Evolutionary conservation across 2,888 invertebrate genomes (phyloP), one percentile per base, ranked within the genome.

Genomic region (Agrochola litura): DNA sequence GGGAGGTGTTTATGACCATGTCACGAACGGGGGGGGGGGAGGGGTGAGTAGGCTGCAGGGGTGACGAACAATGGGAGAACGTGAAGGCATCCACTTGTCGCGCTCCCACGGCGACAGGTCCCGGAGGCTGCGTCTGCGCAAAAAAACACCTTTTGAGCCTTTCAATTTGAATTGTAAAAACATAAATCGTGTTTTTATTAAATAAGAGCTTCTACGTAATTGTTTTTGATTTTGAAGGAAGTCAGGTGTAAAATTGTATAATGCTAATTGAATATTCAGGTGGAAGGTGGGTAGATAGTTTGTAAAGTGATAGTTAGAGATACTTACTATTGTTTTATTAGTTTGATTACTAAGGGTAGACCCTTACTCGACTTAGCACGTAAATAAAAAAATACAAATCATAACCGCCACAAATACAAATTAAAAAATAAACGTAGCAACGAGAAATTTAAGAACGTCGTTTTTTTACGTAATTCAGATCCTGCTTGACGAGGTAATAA

Each of bases 71-170:
- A 96, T 96, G 90, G 95, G 77, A 83, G 94, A 92, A 96, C 96
- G 96, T 96, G 96, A 94, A 91, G 96, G 96, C 95, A 96, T 96
- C 94, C 96, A 96, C 96, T 96, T 96, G 96, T 94, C 94, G 94
- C 93, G 93, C 91, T 94, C 94, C 91, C 93, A 93, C 93, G 93
- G 91, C 91, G 91, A 91, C 94, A 92, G 94, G 93, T 93, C 89
- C 85, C 89, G 92, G 92, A 93, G 94, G 93, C 94, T 93, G 93
- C 88, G 89, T 73, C 79, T 79, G 86, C 83, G 86, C 89, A 91
- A 84, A 82, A 92, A 91, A 89, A 91, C 87, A 76, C 81, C 85
- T 85, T 86, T 88, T 86, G 82, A 88, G 72, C 70, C n/a, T 76
- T 79, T 76, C 74, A 81, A 88, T 76, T 77, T 84, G 74, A 82